Evolutionary conservation across 2,113 vertebrate species (phyloP).

Genomic region (Protobothrops flavoviridis): DNA sequence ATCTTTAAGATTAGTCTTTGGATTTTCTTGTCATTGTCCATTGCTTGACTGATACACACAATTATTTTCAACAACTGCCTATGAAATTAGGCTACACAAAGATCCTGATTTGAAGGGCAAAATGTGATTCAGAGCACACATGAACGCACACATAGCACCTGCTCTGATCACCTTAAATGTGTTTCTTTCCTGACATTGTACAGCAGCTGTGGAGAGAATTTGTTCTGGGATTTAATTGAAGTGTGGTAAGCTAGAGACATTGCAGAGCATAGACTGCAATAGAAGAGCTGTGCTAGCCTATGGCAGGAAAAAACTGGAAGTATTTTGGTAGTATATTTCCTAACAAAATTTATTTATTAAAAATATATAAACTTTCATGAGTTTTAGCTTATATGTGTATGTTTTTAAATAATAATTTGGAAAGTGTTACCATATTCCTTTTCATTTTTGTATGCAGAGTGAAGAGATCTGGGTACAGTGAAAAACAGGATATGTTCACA

Average conservation of each 20-base stretch:
- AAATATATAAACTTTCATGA: neutral
- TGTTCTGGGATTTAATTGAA: neutral
- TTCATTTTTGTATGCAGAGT: neutral
- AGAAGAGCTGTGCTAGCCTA: neutral
- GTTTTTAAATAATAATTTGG: neutral
- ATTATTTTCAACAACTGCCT: neutral
- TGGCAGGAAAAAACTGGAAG: neutral
- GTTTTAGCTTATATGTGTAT: neutral
- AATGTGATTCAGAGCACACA: neutral
- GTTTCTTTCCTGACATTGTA: neutral
- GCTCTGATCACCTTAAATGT: neutral
- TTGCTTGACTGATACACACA: neutral
- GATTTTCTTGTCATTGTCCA: constrained; percentile 1
- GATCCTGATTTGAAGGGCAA: neutral
- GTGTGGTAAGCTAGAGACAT: neutral
- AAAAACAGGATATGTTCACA: neutral
- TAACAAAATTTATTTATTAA: neutral
- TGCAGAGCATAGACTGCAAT: neutral
- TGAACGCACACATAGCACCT: neutral
- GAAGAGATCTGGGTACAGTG: neutral
- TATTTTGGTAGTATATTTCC: neutral
- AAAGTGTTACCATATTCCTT: neutral
- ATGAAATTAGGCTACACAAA: neutral
- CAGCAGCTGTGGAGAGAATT: neutral
- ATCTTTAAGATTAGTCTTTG: neutral